These are phyloP conservation scores for Malacoraja senta DNA, from an alignment of 2,797 vertebrate genomes.

Conservation along the genomic window DNA sequence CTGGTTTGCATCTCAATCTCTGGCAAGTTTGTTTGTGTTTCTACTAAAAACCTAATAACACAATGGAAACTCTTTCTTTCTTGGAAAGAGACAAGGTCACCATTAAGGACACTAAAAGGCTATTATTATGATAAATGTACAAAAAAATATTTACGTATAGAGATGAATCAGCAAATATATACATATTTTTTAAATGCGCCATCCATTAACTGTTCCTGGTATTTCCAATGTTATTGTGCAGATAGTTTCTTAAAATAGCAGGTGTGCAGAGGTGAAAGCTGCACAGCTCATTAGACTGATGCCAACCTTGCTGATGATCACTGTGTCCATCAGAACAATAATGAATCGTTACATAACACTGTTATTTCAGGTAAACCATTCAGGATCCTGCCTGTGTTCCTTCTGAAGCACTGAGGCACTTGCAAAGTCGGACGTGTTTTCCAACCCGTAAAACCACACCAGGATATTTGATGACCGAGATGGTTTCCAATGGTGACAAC, in stretches of 20 bases:
- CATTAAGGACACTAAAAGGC: background rate
- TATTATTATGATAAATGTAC: slow-evolving; percentile 13
- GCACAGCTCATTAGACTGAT: slow-evolving; percentile 29
- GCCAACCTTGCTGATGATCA: background rate
- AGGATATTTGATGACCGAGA: background rate
- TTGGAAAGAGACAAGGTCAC: background rate
- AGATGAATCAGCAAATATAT: background rate
- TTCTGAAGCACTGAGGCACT: background rate
- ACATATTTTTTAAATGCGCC: background rate
- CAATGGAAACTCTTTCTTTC: slow-evolving; percentile 3
- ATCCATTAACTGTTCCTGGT: background rate
- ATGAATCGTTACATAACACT: background rate
- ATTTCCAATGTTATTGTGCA: slow-evolving; percentile 26
- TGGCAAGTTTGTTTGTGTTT: background rate
- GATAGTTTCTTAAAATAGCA: background rate
- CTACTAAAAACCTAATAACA: background rate
- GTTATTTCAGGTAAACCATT: slow-evolving; percentile 31
- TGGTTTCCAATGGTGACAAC: background rate
- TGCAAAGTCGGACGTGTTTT: slow-evolving; percentile 17
- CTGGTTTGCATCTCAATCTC: background rate
- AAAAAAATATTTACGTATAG: background rate
- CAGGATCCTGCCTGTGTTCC: background rate
- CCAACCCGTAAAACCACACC: background rate
- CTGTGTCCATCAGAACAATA: slow-evolving; percentile 13
- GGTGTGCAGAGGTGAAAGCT: background rate